Evolutionary conservation across 2,113 vertebrate genomes (phyloP), one percentile per base, ranked within the genome.

Genomic region (Gallinago undulata): DNA sequence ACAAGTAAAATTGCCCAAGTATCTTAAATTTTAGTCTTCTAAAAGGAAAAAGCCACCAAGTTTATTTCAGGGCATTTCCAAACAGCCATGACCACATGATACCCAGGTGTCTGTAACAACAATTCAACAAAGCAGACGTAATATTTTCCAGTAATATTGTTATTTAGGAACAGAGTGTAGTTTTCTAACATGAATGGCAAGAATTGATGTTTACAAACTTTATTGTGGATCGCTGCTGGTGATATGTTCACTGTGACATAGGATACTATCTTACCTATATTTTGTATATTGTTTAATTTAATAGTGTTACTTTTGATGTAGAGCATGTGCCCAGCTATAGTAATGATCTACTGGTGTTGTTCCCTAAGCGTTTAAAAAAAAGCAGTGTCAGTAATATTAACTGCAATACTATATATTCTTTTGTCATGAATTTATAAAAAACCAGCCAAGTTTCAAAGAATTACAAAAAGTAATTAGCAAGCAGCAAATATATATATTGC

Each of bases 211-310:
- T 28, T 62, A 27, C 28, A 27, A 68, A 67, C 43, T 60, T 84
- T 21, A 47, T 48, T 55, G 23, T 8, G 35, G 31, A 81, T 51
- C 30, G 33, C 45, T 66, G 14, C 6, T 50, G 67, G 7, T 67
- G 24, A 57, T 59, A 76, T 3, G 55, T 23, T 56, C 53, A 35
- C 4, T 1, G 37, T 48, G 53, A 48, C 1, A 0, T 17, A 35
- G 19, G 41, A 21, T 41, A 70, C 18, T 57, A 33, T 11, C 27
- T 43, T 21, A 53, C 59, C 7, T 62, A 15, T 41, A 81, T 59
- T 92, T 81, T 92, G 45, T 19, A 43, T 31, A 19, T 28, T 59
- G 13, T 45, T 85, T 55, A 63, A 78, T 79, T 83, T 59, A 74
- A 30, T 16, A 33, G 11, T 15, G 48, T 60, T 72, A 47, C 6